phyloP scores from a whole-genome alignment of 1,140 invertebrate genomes.

The Lamellibrachia luymesi region DNA sequence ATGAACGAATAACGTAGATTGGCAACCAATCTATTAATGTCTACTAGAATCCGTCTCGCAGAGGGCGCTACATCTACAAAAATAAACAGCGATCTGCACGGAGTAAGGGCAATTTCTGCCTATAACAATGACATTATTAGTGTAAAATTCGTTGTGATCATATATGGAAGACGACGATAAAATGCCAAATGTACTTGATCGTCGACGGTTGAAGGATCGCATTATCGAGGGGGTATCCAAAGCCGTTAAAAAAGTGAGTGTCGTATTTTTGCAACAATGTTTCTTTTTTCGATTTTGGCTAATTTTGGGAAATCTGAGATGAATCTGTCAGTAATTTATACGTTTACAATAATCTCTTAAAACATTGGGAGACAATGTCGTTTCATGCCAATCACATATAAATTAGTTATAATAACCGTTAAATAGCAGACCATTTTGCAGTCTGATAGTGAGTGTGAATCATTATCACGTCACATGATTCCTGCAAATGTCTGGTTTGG shows the following conservation, averaged over 20 bases:
- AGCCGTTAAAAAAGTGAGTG: constrained; percentile 37
- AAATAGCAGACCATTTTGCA: too few species aligned
- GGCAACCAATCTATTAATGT: not conserved
- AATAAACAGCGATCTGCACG: not conserved
- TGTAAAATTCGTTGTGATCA: not conserved
- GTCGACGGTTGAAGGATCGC: constrained; percentile 39
- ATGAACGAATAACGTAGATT: not conserved
- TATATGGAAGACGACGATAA: constrained; percentile 25
- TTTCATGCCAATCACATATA: too few species aligned
- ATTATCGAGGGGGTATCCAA: constrained; percentile 39
- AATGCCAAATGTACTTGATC: constrained; percentile 31
- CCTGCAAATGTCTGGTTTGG: too few species aligned
- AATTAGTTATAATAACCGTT: too few species aligned
- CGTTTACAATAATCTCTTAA: not conserved
- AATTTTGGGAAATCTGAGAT: not conserved
- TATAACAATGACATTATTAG: constrained; percentile 13
- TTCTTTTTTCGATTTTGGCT: not conserved
- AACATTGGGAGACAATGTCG: too few species aligned
- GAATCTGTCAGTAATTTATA: not conserved
- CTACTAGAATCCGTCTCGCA: constrained; percentile 19
- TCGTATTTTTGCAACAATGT: not conserved
- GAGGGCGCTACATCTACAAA: constrained; percentile 9
- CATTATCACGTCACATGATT: too few species aligned
- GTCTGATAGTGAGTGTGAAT: too few species aligned
- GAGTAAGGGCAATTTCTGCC: constrained; percentile 7